phyloP scores from a whole-genome alignment of 2,113 vertebrate species.

The Saccopteryx leptura region DNA sequence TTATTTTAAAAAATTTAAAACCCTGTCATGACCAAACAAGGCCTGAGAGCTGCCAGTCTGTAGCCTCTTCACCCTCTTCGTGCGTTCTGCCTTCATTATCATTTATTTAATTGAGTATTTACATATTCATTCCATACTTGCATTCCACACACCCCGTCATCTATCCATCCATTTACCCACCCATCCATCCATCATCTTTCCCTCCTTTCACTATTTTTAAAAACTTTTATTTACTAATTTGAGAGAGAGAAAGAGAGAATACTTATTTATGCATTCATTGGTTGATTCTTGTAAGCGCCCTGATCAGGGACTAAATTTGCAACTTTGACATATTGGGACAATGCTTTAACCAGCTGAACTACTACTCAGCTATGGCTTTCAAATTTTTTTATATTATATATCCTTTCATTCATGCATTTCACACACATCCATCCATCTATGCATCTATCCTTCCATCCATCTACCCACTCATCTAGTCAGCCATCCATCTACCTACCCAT shows the following conservation, averaged over 20 bases:
- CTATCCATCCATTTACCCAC: background rate
- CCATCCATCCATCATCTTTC: too few species aligned
- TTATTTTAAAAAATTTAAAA: conserved; percentile 44
- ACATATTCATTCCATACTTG: background rate
- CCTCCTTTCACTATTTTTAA: too few species aligned
- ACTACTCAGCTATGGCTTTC: too few species aligned
- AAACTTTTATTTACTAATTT: too few species aligned
- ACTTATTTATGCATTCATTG: too few species aligned
- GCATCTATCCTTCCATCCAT: background rate
- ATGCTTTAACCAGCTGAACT: too few species aligned
- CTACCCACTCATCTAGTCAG: background rate
- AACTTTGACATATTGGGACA: too few species aligned
- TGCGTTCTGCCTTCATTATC: background rate
- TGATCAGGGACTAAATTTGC: too few species aligned
- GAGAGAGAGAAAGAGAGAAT: too few species aligned
- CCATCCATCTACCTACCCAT: background rate
- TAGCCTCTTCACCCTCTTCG: background rate
- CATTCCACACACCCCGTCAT: background rate
- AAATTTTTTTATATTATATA: too few species aligned
- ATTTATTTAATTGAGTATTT: background rate
- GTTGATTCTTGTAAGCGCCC: too few species aligned
- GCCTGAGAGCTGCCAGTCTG: background rate
- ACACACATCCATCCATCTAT: background rate
- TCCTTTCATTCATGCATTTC: too few species aligned
- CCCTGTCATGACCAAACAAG: background rate